These are phyloP conservation scores for Gorsachius goisagi DNA, from an alignment of 2,113 vertebrate species.

Conservation along the genomic window DNA sequence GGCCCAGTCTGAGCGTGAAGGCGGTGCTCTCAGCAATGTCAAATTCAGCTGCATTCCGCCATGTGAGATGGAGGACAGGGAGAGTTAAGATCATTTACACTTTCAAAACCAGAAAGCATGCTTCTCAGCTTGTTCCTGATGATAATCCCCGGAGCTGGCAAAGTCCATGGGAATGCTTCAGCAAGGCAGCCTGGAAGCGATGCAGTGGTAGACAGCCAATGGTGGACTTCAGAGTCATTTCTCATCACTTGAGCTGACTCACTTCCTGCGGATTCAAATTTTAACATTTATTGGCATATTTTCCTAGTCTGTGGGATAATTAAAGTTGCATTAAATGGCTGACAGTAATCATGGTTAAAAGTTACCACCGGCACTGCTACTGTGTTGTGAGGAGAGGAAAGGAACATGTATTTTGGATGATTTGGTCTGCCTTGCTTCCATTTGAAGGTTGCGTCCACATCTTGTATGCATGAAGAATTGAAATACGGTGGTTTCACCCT, in stretches of 20 bases:
- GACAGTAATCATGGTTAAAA: neutral
- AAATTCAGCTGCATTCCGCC: neutral
- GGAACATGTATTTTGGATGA: neutral
- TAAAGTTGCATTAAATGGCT: neutral
- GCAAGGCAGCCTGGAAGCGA: neutral
- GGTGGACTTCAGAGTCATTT: neutral
- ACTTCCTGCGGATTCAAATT: rapidly evolving
- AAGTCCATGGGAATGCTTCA: neutral
- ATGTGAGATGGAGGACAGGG: neutral
- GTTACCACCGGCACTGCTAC: neutral
- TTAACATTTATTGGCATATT: neutral
- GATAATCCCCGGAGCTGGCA: neutral
- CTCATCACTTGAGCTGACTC: neutral
- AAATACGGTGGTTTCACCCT: neutral
- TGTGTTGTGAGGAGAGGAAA: neutral
- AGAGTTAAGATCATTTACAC: neutral
- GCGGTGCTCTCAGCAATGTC: neutral
- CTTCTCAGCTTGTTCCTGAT: neutral
- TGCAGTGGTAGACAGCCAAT: neutral
- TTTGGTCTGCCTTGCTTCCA: neutral
- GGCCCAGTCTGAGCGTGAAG: rapidly evolving
- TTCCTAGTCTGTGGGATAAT: neutral
- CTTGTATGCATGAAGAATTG: neutral
- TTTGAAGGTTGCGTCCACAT: neutral
- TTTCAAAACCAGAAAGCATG: neutral